A percentile compares a stretch with the other conserved stretches of the same genome.
Conservation (phyloP, 37 sponge, comb jelly and placozoan species). For the Spongilla lacustris region DNA sequence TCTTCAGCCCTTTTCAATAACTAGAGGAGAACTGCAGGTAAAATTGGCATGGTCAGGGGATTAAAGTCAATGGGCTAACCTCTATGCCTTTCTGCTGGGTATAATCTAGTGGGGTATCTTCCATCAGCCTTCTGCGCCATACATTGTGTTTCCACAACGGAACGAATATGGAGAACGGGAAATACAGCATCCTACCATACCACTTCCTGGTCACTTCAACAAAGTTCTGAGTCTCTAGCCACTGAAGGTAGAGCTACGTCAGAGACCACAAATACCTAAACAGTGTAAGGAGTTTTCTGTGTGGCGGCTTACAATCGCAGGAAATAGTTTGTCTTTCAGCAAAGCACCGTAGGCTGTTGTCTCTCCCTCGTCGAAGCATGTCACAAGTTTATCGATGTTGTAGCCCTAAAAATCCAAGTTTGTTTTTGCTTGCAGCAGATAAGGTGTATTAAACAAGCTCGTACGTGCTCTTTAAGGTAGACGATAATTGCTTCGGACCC, state of each 20-base stretch:
- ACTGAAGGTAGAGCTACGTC: conserved; percentile 54
- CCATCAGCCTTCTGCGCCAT: conserved; percentile 26
- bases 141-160: conserved; percentile 30
- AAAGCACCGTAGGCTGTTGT: conserved; percentile 36
- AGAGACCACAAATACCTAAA: neutral
- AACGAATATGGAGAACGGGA: conserved; percentile 52
- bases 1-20: conserved; percentile 54
- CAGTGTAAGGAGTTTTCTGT: neutral
- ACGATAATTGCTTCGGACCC: conserved; percentile 28
- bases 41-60: neutral
- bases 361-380: conserved; percentile 18
- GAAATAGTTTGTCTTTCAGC: conserved; percentile 48
- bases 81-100: conserved; percentile 50
- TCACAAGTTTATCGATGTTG: conserved; percentile 28
- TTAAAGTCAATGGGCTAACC: conserved; percentile 16
- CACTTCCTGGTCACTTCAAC: conserved; percentile 39
- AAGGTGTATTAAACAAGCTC: neutral
- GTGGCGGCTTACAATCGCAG: conserved; percentile 46
- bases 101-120: conserved; percentile 25
- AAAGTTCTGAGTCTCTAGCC: conserved; percentile 71
- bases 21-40: conserved; percentile 8
- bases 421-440: neutral
- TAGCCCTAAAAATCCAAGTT: conserved; percentile 22
- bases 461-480: conserved; percentile 50
- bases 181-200: conserved; percentile 32